Evolutionary conservation across 2,113 vertebrate species (phyloP).

Genomic region (Orycteropus afer): DNA sequence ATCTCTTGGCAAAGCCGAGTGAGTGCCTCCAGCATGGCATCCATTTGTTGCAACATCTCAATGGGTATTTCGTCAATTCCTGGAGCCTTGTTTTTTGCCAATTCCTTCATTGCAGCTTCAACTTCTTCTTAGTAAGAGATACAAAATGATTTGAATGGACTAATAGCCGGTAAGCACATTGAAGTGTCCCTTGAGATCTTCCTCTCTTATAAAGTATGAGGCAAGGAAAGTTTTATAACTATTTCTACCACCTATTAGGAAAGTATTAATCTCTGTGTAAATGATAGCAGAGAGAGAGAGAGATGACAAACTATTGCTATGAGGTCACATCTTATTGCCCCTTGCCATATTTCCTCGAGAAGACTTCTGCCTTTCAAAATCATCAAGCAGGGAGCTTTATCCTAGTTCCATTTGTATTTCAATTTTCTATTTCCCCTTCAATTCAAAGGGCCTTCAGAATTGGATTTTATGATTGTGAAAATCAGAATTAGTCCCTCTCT

Average conservation of each 20-base stretch:
- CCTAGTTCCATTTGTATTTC: conserved; percentile 17
- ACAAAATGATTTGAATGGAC: neutral
- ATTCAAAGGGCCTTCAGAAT: neutral
- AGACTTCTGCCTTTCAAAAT: neutral
- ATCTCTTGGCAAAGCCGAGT: too few relatives aligned
- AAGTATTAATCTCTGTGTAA: neutral
- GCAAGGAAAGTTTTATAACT: neutral
- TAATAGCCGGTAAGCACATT: neutral
- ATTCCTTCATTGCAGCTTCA: too few relatives aligned
- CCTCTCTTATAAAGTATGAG: neutral
- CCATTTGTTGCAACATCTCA: too few relatives aligned
- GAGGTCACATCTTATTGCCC: neutral
- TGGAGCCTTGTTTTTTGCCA: too few relatives aligned
- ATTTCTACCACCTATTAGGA: neutral
- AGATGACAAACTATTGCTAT: neutral
- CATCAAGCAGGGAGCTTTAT: neutral
- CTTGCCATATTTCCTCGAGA: neutral
- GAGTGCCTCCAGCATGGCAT: too few relatives aligned
- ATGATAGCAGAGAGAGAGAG: neutral
- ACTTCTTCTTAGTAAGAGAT: neutral
- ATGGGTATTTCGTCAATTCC: too few relatives aligned
- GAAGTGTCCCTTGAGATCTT: neutral
- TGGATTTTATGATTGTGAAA: neutral
- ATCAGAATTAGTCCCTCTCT: neutral
- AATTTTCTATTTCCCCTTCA: conserved; percentile 21